Evolutionary conservation across 2,113 vertebrate species (phyloP).

Genomic region (Gasterosteus aculeatus): DNA sequence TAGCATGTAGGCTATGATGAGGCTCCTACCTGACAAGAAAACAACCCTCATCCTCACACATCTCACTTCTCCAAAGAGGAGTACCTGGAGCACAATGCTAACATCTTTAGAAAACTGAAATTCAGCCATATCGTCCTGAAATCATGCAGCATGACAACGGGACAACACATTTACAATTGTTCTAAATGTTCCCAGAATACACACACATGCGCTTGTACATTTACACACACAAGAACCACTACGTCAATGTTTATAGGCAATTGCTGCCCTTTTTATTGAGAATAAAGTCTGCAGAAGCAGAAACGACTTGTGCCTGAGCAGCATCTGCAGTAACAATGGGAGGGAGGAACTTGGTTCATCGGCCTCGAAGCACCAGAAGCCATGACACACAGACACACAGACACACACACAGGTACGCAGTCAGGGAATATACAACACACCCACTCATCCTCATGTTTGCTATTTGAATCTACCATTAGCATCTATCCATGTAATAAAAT

Average conservation of each 20-base stretch:
- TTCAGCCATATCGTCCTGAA: neutral
- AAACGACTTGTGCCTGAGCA: neutral
- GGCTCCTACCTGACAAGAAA: slow-evolving; percentile 17
- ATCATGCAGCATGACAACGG: neutral
- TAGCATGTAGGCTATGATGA: slow-evolving; percentile 52
- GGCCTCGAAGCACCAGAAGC: neutral
- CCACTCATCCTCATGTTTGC: neutral
- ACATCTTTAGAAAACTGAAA: slow-evolving; percentile 16
- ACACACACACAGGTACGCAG: neutral
- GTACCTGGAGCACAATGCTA: neutral
- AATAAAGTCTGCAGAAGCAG: neutral
- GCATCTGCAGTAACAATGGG: neutral
- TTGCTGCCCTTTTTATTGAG: neutral
- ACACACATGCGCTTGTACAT: neutral
- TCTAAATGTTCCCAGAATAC: neutral
- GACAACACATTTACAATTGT: neutral
- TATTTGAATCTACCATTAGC: too few relatives aligned
- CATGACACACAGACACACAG: neutral
- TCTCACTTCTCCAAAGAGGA: slow-evolving; percentile 15
- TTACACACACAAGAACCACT: neutral
- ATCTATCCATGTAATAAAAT: too few relatives aligned
- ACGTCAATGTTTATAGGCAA: neutral
- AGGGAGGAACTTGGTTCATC: neutral
- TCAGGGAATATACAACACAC: too few relatives aligned
- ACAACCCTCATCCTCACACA: slow-evolving; percentile 21